Evolutionary conservation across 2,113 vertebrate genomes (phyloP).

Genomic region (Haemorhous mexicanus): DNA sequence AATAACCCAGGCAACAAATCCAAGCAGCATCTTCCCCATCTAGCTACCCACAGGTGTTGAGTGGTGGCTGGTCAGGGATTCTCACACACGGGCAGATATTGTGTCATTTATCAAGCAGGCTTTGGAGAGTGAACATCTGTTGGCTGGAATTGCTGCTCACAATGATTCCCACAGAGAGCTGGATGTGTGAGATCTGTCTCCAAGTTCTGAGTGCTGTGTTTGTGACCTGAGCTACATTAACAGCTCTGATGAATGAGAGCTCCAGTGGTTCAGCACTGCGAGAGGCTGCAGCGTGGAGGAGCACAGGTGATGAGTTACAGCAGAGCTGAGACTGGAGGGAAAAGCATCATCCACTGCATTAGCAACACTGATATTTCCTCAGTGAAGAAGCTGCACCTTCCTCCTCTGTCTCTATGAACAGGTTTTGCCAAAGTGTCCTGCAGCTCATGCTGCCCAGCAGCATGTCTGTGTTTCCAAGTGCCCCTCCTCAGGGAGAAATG

Average conservation of each 20-base stretch:
- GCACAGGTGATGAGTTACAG: neutral
- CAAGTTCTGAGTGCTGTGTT: neutral
- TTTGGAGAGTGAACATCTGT: neutral
- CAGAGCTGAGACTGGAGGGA: neutral
- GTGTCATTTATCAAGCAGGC: neutral
- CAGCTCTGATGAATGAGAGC: slow-evolving; percentile 26
- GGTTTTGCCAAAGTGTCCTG: neutral
- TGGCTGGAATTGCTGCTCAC: neutral
- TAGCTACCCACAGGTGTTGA: neutral
- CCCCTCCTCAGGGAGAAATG: neutral
- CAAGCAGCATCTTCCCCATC: neutral
- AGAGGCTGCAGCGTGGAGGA: neutral
- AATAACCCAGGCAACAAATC: neutral
- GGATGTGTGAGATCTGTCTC: neutral
- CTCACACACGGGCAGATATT: neutral
- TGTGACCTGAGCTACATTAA: slow-evolving; percentile 12
- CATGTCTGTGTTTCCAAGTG: neutral
- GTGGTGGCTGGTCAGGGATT: neutral
- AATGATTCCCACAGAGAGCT: neutral
- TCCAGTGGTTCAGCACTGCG: fast-evolving
- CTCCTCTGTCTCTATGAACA: neutral
- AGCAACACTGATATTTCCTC: neutral
- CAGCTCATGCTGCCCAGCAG: neutral
- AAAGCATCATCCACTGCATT: neutral
- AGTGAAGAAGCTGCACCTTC: neutral